Base-by-base conservation (phyloP, 92 coral and sea anemone genomes). In the Scolanthus callimorphus region DNA sequence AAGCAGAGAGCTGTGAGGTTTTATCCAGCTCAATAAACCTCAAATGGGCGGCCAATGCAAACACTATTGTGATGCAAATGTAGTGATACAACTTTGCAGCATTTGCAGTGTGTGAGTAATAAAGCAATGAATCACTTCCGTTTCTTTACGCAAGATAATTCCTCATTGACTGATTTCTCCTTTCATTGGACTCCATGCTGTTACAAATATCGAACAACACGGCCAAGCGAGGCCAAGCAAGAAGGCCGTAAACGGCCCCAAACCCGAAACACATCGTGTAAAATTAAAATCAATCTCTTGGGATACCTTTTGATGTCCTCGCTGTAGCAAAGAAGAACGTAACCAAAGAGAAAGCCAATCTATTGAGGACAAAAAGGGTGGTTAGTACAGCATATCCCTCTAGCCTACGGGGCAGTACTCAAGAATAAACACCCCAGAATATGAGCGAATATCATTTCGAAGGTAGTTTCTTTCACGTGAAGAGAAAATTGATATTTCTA, bases 401-500 rank as follows among this genome's bases (percentile, higher is more conserved):
- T 34, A 6, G 43, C 15, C 43, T 6, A 34, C 15, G 43, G 43
- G 43, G 43, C 43, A 34, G 15, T 6, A 6, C 43, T 6, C 6
- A 34, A 34, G 15, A 6, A 34, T 34, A 6, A 34, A 34, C 15
- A 34, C 43, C 6, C 15, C 43, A 34, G 9, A 15, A 34, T 34
- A 6, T 34, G 15, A n/a, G 6, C 6, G 15, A 34, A 34, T 15
- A 15, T 15, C 9, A 34, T 34, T 34, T 34, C 15, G 15, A 15
- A 34, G 43, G 43, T 34, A 34, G 43, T 34, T 34, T 34, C 43
- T 34, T 34, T 34, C 43, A 34, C 52, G 41, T 34, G 41, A 15
- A 6, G 41, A 6, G 41, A 15, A 15, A 6, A 34, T 34, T 34
- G 6, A 15, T 6, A 34, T 6, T 46, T 11, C 52, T 46, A 10